These are phyloP conservation scores for Teleiodes luculella DNA, from an alignment of 2,888 invertebrate genomes.

Conservation along the genomic window DNA sequence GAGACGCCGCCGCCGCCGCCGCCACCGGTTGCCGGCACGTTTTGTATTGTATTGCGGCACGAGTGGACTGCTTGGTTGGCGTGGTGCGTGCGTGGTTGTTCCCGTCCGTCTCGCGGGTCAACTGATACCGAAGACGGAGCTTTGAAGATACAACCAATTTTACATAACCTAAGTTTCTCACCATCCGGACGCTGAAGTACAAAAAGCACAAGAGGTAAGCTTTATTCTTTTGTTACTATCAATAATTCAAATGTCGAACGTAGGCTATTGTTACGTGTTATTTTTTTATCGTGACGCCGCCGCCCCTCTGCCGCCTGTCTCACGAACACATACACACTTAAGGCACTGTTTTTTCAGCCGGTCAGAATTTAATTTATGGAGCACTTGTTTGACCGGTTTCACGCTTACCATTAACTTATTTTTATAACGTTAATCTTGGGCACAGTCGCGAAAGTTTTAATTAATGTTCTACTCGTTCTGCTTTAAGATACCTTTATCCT, in stretches of 20 bases:
- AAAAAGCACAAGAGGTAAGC: neutral
- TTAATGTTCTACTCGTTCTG: neutral
- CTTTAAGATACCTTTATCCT: neutral
- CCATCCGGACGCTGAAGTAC: neutral
- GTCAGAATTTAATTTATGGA: neutral
- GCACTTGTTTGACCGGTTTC: neutral
- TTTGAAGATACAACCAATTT: neutral
- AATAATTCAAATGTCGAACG: neutral
- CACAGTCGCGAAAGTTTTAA: neutral
- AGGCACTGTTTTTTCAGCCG: neutral
- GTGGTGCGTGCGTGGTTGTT: slow-evolving; percentile 5
- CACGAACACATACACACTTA: neutral
- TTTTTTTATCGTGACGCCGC: neutral
- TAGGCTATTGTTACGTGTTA: neutral
- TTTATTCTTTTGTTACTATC: neutral
- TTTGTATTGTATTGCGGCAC: neutral
- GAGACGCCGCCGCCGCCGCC: neutral
- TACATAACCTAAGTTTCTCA: neutral
- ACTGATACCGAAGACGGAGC: neutral
- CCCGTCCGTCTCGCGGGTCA: neutral
- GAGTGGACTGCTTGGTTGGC: neutral
- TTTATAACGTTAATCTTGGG: neutral
- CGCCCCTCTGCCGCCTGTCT: neutral
- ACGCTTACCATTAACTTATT: neutral
- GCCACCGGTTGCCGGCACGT: slow-evolving; percentile 2